Base-by-base conservation (phyloP, 1,140 invertebrate species). In the Fopius arisanus region DNA sequence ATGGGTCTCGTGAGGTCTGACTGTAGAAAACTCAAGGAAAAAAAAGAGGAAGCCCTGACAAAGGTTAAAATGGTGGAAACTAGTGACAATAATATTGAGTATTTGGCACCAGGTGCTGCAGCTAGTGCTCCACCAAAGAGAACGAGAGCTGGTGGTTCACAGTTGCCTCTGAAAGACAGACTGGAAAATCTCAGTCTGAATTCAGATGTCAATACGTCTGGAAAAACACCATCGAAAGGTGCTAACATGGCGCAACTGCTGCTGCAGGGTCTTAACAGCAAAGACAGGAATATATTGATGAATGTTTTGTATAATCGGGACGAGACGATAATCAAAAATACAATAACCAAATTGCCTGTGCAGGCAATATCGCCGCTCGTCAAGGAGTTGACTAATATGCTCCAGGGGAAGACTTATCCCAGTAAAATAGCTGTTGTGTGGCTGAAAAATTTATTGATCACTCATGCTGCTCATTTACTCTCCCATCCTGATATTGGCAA, bases 221-320 rank as follows among this genome's bases (percentile, higher is more conserved):
- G 86, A 5, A 84, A 88, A 7, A 82, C 83, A 37, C 85, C 85
- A 37, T 78, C 84, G 0, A 86, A 91, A 72, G 90, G 90, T 75
- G 90, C 87, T 67, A 95, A 94, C 84, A 89, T 94, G 75, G 91
- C 92, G 0, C 93, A 94, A 75, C 86, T 95, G 26, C 81, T 96
- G 0, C 88, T 95, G 65, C 92, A 96, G 88, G 94, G 92, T 0
- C 85, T 96, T 40, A 93, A 94, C 75, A 95, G 94, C 78, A 93
- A 94, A 80, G 93, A 96, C 81, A 90, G 90, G 78, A 87, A 82
- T 29, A 90, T 93, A 72, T 78, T 94, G 3, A 83, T 85, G 16
- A 90, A 83, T 12, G 92, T 93, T 1, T 81, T 94, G 14, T 82
- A 82, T 29, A 89, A 83, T 51, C 88, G 86, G 41, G 90, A 92